Base-by-base conservation (phyloP, 2,797 vertebrate species). In the Pseudomugil tenellus region DNA sequence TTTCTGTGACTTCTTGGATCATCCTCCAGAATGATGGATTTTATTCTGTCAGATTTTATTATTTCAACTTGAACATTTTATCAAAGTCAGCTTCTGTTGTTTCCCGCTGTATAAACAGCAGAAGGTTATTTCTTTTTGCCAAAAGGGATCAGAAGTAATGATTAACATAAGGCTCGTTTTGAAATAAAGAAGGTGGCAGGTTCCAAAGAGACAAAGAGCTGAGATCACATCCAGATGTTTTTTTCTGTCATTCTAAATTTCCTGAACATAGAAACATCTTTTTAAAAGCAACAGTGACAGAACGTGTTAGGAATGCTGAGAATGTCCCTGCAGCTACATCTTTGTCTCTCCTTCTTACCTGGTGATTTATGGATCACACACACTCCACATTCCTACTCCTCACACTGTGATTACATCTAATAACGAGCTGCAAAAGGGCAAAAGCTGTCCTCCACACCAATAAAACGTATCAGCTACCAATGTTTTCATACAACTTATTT, bases 221-320 rank as follows among this genome's bases (percentile, higher is more conserved):
- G 0, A 61, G 43, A 16, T 64, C 39, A 49, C 11, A 39, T 28
- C 35, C 4, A 21, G 8, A 58, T 26, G 46, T n/a, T 61, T 61
- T 62, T 48, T 37, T 58, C 43, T 55, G 46, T 64, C 57, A 3
- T 51, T 3, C 28, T 68, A 28, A 2, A 6, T 51, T 29, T 17
- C 41, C 26, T 51, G n/a, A 65, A 57, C 12, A 41, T n/a, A 39
- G 11, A 60, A 4, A 23, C 4, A 43, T 1, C 25, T 48, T 25
- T 51, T 26, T 32, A 17, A 3, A 63, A 48, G 41, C 56, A 10
- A 7, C 25, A 5, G n/a, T 10, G 21, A 67, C 11, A 39, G 54
- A 79, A 34, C 28, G 34, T 21, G 58, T 11, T 1, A 51, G 43
- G 63, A 70, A 73, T 79, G 54, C 52, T 3, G 23, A 73, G 69